phyloP scores from a whole-genome alignment of 2,797 vertebrate genomes.

The Propithecus perrieri region DNA sequence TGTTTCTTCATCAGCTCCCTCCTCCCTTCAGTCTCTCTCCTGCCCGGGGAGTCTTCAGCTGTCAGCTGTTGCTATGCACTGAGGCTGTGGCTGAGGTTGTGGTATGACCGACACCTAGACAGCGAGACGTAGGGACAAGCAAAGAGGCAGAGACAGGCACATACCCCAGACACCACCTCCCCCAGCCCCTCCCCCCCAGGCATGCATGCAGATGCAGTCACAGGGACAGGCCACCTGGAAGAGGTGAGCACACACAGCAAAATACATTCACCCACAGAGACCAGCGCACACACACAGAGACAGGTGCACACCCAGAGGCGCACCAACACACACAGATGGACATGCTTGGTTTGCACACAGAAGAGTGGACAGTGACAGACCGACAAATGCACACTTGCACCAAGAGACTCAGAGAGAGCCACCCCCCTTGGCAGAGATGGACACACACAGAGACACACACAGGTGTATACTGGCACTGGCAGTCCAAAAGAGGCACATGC shows the following conservation, averaged over 20 bases:
- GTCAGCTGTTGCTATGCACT: slow-evolving; percentile 78
- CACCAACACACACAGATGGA: neutral
- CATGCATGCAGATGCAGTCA: neutral
- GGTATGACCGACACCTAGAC: slow-evolving; percentile 62
- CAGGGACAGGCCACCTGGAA: neutral
- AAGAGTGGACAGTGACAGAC: neutral
- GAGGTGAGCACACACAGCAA: neutral
- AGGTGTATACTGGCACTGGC: neutral
- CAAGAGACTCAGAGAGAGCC: neutral
- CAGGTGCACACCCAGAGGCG: neutral
- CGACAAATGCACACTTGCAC: neutral
- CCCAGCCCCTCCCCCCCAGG: neutral
- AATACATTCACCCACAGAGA: neutral
- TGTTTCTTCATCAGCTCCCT: slow-evolving; percentile 44
- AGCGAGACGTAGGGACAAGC: slow-evolving; percentile 46
- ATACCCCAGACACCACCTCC: neutral
- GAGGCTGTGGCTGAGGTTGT: slow-evolving; percentile 61
- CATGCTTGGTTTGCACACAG: neutral
- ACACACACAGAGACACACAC: neutral
- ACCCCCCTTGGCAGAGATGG: neutral
- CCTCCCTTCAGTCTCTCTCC: slow-evolving; percentile 53
- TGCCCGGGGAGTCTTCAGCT: slow-evolving; percentile 62
- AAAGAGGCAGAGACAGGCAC: neutral
- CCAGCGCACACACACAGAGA: neutral
- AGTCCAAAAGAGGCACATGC: neutral